phyloP scores from a whole-genome alignment of 2,797 vertebrate species.

The Myoxocephalus aenaeus region DNA sequence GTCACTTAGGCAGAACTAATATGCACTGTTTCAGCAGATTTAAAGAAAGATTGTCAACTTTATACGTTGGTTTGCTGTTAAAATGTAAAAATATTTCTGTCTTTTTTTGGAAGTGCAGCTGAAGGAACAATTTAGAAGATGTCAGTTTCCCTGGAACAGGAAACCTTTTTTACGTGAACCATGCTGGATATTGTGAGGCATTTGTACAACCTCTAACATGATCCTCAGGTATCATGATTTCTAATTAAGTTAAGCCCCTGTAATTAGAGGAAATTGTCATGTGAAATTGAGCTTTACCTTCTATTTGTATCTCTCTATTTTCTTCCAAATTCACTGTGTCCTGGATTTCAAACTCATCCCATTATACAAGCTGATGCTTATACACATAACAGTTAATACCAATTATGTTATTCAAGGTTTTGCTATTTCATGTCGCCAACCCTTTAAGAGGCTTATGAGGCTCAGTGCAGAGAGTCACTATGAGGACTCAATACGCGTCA shows the following conservation, averaged over 20 bases:
- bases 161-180: slow-evolving; percentile 29
- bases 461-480: slow-evolving; percentile 42
- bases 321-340: slow-evolving; percentile 14
- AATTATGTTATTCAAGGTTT: slow-evolving; percentile 29
- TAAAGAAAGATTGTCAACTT: slow-evolving; percentile 7
- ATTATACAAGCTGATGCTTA: slow-evolving; percentile 22
- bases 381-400: slow-evolving; percentile 38
- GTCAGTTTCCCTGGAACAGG: slow-evolving; percentile 21
- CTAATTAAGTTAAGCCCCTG: slow-evolving; percentile 38
- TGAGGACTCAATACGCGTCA: slow-evolving; percentile 48
- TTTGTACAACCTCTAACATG: slow-evolving; percentile 27
- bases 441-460: slow-evolving; percentile 74
- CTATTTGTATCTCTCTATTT: slow-evolving; percentile 4
- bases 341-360: slow-evolving; percentile 8
- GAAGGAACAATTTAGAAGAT: slow-evolving; percentile 30
- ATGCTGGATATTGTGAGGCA: slow-evolving; percentile 35
- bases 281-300: slow-evolving; percentile 15
- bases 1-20: slow-evolving; percentile 19
- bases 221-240: slow-evolving; percentile 57
- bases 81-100: not conserved
- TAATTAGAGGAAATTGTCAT: not conserved
- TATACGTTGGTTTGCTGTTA: not conserved
- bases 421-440: slow-evolving; percentile 51
- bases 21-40: slow-evolving; percentile 1
- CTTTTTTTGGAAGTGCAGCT: not conserved